Conservation (phyloP, 2,797 vertebrate species). For the Oryzias sinensis region DNA sequence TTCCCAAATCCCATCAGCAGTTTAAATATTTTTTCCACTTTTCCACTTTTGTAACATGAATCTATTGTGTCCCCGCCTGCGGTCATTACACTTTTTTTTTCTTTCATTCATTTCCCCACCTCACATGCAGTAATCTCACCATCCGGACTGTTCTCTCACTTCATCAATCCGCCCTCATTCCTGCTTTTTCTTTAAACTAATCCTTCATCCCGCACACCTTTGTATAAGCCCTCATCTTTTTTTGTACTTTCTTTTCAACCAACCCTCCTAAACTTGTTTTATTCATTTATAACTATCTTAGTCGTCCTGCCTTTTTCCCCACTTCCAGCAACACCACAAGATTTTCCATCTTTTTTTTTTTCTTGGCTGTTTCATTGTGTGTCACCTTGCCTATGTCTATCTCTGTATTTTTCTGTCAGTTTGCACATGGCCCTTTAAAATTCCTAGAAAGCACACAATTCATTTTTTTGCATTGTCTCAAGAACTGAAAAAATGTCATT, state of each 20-base stretch:
- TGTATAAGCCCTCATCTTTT: neutral
- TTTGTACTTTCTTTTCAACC: neutral
- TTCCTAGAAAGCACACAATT: no score
- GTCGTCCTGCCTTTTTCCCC: neutral
- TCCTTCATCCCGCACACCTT: constrained; percentile 13
- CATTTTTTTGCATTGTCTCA: no score
- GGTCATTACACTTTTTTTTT: constrained; percentile 8
- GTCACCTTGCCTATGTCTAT: no score
- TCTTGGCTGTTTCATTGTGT: no score
- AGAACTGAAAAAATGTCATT: no score
- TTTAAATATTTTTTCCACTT: no score
- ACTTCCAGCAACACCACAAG: neutral
- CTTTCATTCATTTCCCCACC: constrained; percentile 2
- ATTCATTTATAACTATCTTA: constrained; percentile 3
- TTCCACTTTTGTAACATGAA: no score
- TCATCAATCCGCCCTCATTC: constrained; percentile 9
- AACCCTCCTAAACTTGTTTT: neutral
- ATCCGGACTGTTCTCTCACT: constrained; percentile 9
- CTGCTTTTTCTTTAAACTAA: neutral
- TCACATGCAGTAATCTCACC: constrained; percentile 9
- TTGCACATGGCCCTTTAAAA: no score
- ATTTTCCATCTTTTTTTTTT: no score
- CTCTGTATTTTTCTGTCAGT: no score
- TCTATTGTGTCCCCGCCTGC: neutral
- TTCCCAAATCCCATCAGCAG: no score